Evolutionary conservation across 1,140 invertebrate genomes (phyloP).

Genomic region (Stegodyphus mimosarum): DNA sequence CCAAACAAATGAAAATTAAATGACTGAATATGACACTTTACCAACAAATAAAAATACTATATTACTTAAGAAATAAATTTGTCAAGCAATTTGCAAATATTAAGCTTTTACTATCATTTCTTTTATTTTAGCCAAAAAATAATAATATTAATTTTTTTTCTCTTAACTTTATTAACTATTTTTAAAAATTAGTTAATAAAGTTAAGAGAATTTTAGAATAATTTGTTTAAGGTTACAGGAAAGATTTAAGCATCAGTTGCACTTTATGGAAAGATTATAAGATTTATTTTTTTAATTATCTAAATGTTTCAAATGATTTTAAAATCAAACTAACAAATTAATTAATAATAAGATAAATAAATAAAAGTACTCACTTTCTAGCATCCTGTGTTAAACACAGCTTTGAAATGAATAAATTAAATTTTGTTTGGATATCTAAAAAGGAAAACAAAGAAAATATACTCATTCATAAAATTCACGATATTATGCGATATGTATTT

Average conservation of each 20-base stretch:
- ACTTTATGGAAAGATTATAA: not conserved
- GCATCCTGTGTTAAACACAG: slow-evolving; percentile 41
- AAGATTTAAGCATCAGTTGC: not conserved
- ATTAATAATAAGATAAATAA: not conserved
- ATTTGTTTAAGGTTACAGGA: too few relatives aligned
- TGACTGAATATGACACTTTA: not conserved
- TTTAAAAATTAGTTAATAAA: too few relatives aligned
- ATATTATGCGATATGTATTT: too few relatives aligned
- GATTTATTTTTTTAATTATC: not conserved
- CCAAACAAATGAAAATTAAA: not conserved
- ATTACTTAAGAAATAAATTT: not conserved
- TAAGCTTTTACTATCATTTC: not conserved
- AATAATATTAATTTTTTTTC: not conserved
- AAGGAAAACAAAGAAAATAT: not conserved
- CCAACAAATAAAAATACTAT: not conserved
- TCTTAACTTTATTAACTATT: too few relatives aligned
- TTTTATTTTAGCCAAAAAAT: not conserved
- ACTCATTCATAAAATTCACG: too few relatives aligned
- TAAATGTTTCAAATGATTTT: not conserved
- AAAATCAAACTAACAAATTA: too few relatives aligned
- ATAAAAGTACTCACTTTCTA: slow-evolving; percentile 38
- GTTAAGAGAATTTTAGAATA: too few relatives aligned
- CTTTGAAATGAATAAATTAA: slow-evolving; percentile 46
- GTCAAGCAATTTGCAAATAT: not conserved
- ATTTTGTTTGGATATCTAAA: slow-evolving; percentile 46